Percentiles rank a stretch among this genome's conserved stretches.
Evolutionary conservation across 2,797 vertebrate species (phyloP).

Genomic region (Limosa lapponica): DNA sequence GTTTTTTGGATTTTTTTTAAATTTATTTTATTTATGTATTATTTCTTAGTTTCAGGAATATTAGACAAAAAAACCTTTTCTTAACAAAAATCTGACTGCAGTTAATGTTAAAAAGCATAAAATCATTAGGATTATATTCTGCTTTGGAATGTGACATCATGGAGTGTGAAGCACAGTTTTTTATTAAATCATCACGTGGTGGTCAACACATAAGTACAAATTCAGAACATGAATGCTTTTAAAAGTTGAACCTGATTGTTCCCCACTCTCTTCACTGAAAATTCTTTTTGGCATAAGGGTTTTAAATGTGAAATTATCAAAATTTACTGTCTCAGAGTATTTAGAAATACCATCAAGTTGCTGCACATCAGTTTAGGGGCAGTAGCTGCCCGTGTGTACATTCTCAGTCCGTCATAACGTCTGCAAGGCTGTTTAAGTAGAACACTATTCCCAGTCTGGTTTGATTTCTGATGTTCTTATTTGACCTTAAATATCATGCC

Average conservation of each 20-base stretch:
- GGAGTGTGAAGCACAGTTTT: neutral
- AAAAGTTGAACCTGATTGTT: neutral
- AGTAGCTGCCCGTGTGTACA: neutral
- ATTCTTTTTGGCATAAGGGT: accelerated
- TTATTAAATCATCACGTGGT: neutral
- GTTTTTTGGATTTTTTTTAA: accelerated
- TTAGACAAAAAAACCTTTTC: neutral
- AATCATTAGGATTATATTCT: neutral
- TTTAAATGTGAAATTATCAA: neutral
- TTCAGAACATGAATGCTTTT: neutral
- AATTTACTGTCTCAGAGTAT: neutral
- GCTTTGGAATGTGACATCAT: neutral
- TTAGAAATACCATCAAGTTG: neutral
- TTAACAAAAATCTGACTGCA: neutral
- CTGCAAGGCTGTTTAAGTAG: neutral
- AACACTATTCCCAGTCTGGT: neutral
- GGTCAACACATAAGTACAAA: neutral
- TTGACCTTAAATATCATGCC: neutral
- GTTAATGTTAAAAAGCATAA: neutral
- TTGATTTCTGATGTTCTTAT: neutral
- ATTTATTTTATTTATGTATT: neutral
- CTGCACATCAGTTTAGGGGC: neutral
- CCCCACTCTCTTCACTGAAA: neutral
- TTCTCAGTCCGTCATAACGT: neutral
- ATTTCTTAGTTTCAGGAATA: neutral